A percentile compares a stretch with the other conserved stretches of the same genome.
These are phyloP conservation scores for Diachasmimorpha longicaudata DNA, from an alignment of 1,140 invertebrate genomes.

Conservation along the genomic window DNA sequence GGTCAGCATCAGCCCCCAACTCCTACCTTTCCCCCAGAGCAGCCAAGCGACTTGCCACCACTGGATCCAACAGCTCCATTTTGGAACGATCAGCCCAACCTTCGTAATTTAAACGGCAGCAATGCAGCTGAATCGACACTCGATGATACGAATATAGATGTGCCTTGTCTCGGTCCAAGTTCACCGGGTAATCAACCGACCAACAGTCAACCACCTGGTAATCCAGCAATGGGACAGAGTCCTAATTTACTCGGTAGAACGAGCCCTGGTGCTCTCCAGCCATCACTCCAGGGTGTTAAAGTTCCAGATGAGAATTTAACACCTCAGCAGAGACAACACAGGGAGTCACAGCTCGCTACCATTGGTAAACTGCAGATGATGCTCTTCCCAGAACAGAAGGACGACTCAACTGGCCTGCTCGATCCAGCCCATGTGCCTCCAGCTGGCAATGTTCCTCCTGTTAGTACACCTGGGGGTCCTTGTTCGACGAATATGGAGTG, in stretches of 20 bases:
- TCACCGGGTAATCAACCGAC: conserved; percentile 54
- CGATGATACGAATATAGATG: conserved; percentile 62
- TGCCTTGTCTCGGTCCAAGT: conserved; percentile 63
- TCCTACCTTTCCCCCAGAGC: conserved; percentile 57
- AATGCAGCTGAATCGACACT: conserved; percentile 59
- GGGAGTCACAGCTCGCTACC: conserved; percentile 90
- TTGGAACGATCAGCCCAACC: conserved; percentile 59
- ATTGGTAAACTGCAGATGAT: conserved; percentile 92
- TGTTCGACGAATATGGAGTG: conserved; percentile 75
- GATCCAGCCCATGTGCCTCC: conserved; percentile 57
- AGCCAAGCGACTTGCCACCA: conserved; percentile 59
- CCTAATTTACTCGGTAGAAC: conserved; percentile 59
- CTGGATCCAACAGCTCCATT: conserved; percentile 57
- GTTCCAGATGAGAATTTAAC: conserved; percentile 96
- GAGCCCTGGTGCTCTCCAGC: conserved; percentile 65
- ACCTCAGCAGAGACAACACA: conserved; percentile 91
- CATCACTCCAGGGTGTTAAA: conserved; percentile 79
- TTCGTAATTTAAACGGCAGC: conserved; percentile 57
- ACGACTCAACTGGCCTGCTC: conserved; percentile 48
- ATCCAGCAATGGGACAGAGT: conserved; percentile 57
- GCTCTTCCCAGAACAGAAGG: conserved; percentile 82
- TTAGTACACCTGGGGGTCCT: conserved; percentile 56
- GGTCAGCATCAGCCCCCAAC: conserved; percentile 59
- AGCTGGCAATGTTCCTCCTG: conserved; percentile 52
- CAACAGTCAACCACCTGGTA: conserved; percentile 55